Percentiles rank a stretch among this genome's conserved stretches.
phyloP scores from a whole-genome alignment of 37 sponge, comb jelly and placozoan species.

The Ephydatia muelleri region DNA sequence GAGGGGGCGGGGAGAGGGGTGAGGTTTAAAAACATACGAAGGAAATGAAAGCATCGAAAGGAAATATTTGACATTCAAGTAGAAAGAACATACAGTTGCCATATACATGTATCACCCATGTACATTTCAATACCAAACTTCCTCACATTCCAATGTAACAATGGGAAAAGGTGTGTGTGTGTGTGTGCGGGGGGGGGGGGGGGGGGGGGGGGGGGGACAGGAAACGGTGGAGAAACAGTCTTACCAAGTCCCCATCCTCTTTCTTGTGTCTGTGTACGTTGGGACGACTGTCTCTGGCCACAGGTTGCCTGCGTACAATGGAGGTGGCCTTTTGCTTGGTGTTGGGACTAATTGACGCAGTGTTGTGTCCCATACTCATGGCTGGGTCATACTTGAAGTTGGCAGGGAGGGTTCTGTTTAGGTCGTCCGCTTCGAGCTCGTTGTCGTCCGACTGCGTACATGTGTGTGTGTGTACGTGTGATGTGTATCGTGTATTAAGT shows the following conservation, averaged over 20 bases:
- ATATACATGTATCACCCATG: too few species aligned
- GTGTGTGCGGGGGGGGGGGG: background rate
- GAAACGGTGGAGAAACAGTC: background rate
- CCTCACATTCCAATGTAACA: too few species aligned
- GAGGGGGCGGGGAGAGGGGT: background rate
- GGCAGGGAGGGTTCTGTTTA: constrained; percentile 71
- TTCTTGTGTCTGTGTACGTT: constrained; percentile 12
- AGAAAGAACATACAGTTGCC: too few species aligned
- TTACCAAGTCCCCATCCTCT: background rate
- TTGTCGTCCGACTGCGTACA: constrained; percentile 53
- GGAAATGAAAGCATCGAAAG: background rate
- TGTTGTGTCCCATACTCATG: background rate
- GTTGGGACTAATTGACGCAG: background rate
- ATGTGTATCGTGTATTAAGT: too few species aligned
- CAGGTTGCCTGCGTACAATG: constrained; percentile 54
- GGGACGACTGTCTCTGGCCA: constrained; percentile 28
- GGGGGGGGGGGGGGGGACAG: background rate
- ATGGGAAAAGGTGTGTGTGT: too few species aligned
- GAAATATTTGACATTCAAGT: too few species aligned
- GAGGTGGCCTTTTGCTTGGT: constrained; percentile 14
- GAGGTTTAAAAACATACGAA: background rate
- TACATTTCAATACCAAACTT: too few species aligned
- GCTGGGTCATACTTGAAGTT: constrained; percentile 49
- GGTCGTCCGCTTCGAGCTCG: background rate
- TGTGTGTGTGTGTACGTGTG: constrained; percentile 26